phyloP scores from a whole-genome alignment of 2,113 vertebrate species.

The Callaeas wilsoni region DNA sequence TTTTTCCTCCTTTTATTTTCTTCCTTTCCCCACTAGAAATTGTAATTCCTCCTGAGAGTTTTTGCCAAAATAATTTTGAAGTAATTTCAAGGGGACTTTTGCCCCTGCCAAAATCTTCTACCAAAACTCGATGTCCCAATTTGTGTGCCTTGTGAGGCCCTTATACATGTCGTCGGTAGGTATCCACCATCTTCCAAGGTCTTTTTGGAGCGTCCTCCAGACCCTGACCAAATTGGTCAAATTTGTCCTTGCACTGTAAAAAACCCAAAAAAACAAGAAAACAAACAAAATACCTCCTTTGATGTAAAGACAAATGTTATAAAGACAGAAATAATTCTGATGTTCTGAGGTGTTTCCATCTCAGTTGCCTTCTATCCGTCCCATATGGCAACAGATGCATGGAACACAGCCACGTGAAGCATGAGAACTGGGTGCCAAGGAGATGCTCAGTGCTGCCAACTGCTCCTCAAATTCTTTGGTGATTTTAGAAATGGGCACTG shows the following conservation, averaged over 20 bases:
- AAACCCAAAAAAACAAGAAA: not conserved
- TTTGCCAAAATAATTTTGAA: not conserved
- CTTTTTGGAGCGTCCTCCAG: not conserved
- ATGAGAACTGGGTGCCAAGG: not conserved
- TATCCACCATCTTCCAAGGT: not conserved
- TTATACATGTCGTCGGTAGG: not conserved
- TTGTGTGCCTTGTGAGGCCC: not conserved
- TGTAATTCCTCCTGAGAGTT: not conserved
- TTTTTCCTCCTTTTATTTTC: not conserved
- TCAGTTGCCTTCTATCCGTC: not conserved
- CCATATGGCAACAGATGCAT: rapidly evolving
- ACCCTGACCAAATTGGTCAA: not conserved
- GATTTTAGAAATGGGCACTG: not conserved
- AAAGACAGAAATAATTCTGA: not conserved
- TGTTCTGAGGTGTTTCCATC: not conserved
- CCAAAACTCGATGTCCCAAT: not conserved
- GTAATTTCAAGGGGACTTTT: not conserved
- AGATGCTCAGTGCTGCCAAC: not conserved
- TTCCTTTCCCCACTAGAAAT: not conserved
- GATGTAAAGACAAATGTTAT: not conserved
- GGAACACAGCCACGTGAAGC: not conserved
- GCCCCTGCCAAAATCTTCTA: not conserved
- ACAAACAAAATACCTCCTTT: not conserved
- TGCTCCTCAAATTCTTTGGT: not conserved
- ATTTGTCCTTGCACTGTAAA: not conserved